Conservation (phyloP, 2,888 invertebrate species). For the Synanthedon formicaeformis region DNA sequence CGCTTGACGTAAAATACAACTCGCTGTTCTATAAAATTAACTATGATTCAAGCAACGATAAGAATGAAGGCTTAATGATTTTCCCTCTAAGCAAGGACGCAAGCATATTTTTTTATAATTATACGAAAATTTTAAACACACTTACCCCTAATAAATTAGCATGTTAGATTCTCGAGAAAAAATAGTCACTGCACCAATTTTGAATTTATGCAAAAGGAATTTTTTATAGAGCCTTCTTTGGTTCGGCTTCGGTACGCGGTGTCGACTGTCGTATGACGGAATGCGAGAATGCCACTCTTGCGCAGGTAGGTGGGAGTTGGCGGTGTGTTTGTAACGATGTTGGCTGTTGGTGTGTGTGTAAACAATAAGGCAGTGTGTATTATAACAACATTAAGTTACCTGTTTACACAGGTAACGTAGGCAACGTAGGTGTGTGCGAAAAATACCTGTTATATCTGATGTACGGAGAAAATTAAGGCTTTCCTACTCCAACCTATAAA, state of each 20-base stretch:
- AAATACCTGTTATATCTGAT: no score
- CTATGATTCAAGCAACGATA: conserved; percentile 10
- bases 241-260: conserved; percentile 51
- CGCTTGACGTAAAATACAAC: not conserved
- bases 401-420: no score
- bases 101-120: conserved; percentile 14
- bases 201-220: conserved; percentile 27
- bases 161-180: not conserved
- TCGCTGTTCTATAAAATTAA: conserved; percentile 3
- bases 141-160: conserved; percentile 15
- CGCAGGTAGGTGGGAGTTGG: conserved; percentile 44
- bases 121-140: conserved; percentile 1
- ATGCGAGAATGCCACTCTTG: conserved; percentile 63
- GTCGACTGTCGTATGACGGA: conserved; percentile 34
- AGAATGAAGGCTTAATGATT: conserved; percentile 6
- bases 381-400: no score
- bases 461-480: no score
- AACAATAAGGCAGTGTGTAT: no score
- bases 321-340: conserved; percentile 28
- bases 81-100: conserved; percentile 4
- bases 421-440: no score
- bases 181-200: not conserved
- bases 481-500: no score
- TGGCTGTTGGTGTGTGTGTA: not conserved
- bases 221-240: conserved; percentile 56